phyloP scores from a whole-genome alignment of 2,888 invertebrate species.

The Cristatella mucedo region DNA sequence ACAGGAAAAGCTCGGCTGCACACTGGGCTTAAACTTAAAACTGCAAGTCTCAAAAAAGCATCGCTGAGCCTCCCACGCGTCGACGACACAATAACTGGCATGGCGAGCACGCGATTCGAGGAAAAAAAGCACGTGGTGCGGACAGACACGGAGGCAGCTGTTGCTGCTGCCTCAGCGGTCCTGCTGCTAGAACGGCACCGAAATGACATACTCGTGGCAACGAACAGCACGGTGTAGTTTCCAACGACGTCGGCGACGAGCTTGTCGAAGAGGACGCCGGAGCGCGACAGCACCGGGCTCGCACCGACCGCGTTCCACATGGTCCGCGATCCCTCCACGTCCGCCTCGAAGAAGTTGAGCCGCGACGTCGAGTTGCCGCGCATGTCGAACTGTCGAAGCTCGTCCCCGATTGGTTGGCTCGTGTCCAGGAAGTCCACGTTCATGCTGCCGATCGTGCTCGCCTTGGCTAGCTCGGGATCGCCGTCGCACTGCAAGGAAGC shows the following conservation, averaged over 20 bases:
- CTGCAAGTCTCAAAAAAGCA: no score
- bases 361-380: conserved; percentile 2
- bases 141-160: no score
- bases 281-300: background rate
- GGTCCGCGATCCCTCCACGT: conserved; percentile 4
- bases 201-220: conserved; percentile 4
- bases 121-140: no score
- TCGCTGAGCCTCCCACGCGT: no score
- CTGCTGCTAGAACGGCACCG: no score
- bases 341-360: conserved; percentile 6
- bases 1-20: no score
- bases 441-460: background rate
- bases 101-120: no score
- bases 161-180: no score
- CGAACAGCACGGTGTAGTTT: background rate
- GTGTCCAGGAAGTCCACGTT: conserved; percentile 5
- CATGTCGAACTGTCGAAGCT: conserved; percentile 4
- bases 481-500: no score
- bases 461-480: no score
- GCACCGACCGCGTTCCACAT: conserved; percentile 7
- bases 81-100: no score
- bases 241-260: background rate
- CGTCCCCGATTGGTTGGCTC: conserved; percentile 3
- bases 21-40: no score
- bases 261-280: conserved; percentile 1